A percentile compares a stretch with the other conserved stretches of the same genome.
Conservation (phyloP, 2,113 vertebrate species). For the Telmatochromis sp. region DNA sequence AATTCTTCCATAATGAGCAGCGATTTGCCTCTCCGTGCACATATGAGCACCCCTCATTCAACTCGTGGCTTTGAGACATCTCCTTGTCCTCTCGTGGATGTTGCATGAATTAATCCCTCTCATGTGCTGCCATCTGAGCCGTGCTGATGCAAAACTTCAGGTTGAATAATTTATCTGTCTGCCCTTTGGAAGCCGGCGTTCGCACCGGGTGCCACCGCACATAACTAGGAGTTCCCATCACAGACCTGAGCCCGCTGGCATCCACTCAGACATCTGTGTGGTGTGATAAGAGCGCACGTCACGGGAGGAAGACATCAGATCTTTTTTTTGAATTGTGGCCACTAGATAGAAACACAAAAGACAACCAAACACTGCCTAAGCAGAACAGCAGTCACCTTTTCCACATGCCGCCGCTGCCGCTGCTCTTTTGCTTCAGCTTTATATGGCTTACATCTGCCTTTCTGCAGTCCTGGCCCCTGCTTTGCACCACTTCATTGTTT, state of each 20-base stretch:
- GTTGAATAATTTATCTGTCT: conserved; percentile 61
- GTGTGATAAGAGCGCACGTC: conserved; percentile 44
- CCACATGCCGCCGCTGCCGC: not conserved
- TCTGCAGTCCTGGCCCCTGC: not conserved
- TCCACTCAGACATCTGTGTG: conserved; percentile 55
- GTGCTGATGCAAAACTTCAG: conserved; percentile 54
- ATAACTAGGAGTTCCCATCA: conserved; percentile 48
- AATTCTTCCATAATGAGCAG: not conserved
- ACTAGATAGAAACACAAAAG: not conserved
- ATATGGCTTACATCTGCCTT: not conserved
- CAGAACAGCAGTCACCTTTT: conserved; percentile 4
- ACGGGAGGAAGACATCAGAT: conserved; percentile 36
- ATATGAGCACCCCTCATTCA: conserved; percentile 12
- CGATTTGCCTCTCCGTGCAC: not conserved
- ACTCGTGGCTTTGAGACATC: conserved; percentile 11
- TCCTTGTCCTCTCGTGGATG: conserved; percentile 21
- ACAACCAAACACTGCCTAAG: not conserved
- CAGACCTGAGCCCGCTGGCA: conserved; percentile 37
- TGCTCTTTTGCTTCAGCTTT: not conserved
- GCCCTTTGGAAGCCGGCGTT: conserved; percentile 46
- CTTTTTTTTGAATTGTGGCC: conserved; percentile 14
- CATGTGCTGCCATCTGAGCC: conserved; percentile 59
- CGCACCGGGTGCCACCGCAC: conserved; percentile 32
- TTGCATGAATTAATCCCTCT: conserved; percentile 56
- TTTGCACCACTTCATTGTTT: not conserved